A percentile compares a stretch with the other conserved stretches of the same genome.
Conservation (phyloP, 2,888 invertebrate species). For the Chrysina gloriosa region DNA sequence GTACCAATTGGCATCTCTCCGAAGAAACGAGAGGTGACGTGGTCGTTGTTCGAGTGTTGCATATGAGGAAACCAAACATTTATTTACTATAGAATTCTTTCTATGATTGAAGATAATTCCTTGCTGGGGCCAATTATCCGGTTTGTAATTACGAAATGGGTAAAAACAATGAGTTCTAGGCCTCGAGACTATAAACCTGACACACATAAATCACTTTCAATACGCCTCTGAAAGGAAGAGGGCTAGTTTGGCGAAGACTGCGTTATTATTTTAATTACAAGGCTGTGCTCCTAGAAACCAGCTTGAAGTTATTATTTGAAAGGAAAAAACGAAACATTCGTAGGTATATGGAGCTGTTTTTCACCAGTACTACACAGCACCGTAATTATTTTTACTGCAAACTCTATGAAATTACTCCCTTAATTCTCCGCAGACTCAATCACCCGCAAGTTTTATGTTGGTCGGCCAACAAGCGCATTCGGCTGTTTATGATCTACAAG, state of each 20-base stretch:
- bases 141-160: too few relatives aligned
- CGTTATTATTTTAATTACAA: conserved; percentile 14
- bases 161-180: too few relatives aligned
- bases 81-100: too few relatives aligned
- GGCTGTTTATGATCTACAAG: conserved; percentile 20
- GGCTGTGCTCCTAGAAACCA: neutral
- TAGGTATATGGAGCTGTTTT: neutral
- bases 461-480: neutral
- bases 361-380: neutral
- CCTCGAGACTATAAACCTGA: too few relatives aligned
- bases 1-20: too few relatives aligned
- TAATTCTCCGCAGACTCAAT: neutral
- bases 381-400: conserved; percentile 17
- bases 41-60: too few relatives aligned
- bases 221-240: neutral
- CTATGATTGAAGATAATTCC: too few relatives aligned
- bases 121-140: too few relatives aligned
- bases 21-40: too few relatives aligned
- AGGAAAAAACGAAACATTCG: neutral
- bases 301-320: conserved; percentile 1
- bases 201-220: neutral
- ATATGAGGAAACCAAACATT: too few relatives aligned
- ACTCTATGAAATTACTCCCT: neutral
- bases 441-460: conserved; percentile 1
- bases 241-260: neutral